Conservation (phyloP, 2,888 invertebrate genomes). For the Cacoxenus indagator region DNA sequence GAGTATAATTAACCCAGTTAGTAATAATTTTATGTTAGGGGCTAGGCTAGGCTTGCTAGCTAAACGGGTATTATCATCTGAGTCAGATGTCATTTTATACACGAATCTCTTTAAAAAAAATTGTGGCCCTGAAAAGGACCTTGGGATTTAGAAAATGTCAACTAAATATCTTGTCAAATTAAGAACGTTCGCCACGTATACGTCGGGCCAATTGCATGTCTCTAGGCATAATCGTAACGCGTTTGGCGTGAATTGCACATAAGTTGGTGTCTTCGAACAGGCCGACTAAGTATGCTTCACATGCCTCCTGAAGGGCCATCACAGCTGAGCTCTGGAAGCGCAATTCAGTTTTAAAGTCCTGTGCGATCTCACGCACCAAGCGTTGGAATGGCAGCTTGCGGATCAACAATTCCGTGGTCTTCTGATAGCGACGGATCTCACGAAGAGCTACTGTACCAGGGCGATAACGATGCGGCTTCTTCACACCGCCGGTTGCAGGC, state of each 20-base stretch:
- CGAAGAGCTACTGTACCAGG: too few relatives aligned
- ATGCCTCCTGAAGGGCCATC: slow-evolving; percentile 76
- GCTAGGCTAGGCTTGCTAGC: too few relatives aligned
- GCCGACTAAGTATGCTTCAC: slow-evolving; percentile 84
- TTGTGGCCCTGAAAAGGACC: slow-evolving; percentile 4
- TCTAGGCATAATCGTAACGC: slow-evolving; percentile 97
- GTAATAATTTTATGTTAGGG: too few relatives aligned
- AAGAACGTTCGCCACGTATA: slow-evolving; percentile 95
- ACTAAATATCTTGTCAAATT: slow-evolving; percentile 66
- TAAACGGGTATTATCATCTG: too few relatives aligned
- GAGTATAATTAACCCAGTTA: too few relatives aligned
- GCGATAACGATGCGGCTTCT: too few relatives aligned
- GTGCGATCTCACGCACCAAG: slow-evolving; percentile 97
- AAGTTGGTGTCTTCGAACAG: slow-evolving; percentile 96
- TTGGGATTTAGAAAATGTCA: neutral
- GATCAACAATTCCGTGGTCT: too few relatives aligned
- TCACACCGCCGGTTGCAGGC: too few relatives aligned
- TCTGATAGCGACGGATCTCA: too few relatives aligned
- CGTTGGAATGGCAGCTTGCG: too few relatives aligned
- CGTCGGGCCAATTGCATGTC: slow-evolving; percentile 94
- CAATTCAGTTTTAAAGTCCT: slow-evolving; percentile 95
- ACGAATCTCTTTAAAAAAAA: neutral
- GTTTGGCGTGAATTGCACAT: too few relatives aligned
- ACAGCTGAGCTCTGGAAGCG: slow-evolving; percentile 95
- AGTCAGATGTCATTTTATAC: too few relatives aligned